A percentile compares a stretch with the other conserved stretches of the same genome.
Conservation (phyloP, 2,797 vertebrate species). For the Harpagifer antarcticus region DNA sequence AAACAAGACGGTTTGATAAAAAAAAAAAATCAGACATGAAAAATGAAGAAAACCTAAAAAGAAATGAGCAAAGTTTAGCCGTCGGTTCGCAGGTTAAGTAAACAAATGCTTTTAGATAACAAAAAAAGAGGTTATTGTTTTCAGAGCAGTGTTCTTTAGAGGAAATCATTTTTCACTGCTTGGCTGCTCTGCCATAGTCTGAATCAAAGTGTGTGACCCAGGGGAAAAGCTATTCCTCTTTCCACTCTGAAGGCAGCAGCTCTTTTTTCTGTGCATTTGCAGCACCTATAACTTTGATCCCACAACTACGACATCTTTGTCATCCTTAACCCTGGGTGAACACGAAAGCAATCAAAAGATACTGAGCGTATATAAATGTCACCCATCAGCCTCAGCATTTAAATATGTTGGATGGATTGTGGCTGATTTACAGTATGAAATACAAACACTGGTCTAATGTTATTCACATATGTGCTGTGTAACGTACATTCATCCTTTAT, state of each 20-base stretch:
- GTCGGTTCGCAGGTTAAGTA: conserved; percentile 18
- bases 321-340: conserved; percentile 15
- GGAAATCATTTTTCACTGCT: conserved; percentile 69
- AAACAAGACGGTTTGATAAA: neutral
- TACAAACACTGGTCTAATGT: neutral
- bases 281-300: conserved; percentile 36
- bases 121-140: conserved; percentile 61
- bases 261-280: conserved; percentile 31
- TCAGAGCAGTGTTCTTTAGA: conserved; percentile 54
- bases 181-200: conserved; percentile 61
- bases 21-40: conserved; percentile 20
- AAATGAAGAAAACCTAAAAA: neutral
- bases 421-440: neutral
- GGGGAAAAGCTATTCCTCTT: conserved; percentile 52
- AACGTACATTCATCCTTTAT: too few species aligned
- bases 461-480: neutral
- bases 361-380: neutral
- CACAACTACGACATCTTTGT: conserved; percentile 19
- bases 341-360: conserved; percentile 3
- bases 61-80: conserved; percentile 5
- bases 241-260: conserved; percentile 42
- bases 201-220: conserved; percentile 62
- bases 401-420: neutral
- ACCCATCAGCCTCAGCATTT: neutral
- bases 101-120: conserved; percentile 26